phyloP scores from a whole-genome alignment of 2,888 invertebrate species.

The Gymnoscelis rufifasciata region DNA sequence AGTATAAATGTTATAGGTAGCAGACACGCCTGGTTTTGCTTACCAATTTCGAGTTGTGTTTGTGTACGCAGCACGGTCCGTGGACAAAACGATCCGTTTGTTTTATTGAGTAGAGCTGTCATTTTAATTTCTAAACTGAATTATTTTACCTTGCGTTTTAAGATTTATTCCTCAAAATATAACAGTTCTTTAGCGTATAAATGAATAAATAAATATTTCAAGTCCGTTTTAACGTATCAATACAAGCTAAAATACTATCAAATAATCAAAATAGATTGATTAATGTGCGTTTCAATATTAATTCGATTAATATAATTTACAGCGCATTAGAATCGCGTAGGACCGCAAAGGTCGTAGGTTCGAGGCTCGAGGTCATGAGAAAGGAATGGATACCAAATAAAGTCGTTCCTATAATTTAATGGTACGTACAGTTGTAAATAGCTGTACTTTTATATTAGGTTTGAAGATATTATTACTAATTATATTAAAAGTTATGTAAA shows the following conservation, averaged over 20 bases:
- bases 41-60: too few relatives aligned
- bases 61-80: too few relatives aligned
- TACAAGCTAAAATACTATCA: slow-evolving; percentile 1
- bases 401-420: background rate
- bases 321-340: slow-evolving; percentile 14
- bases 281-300: slow-evolving; percentile 15
- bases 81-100: too few relatives aligned
- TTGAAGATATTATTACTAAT: background rate
- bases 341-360: slow-evolving; percentile 20
- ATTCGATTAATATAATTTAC: slow-evolving; percentile 21
- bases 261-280: slow-evolving; percentile 10
- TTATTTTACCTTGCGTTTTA: too few relatives aligned
- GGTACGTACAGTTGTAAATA: background rate
- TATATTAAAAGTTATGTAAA: too few relatives aligned
- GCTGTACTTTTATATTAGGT: background rate
- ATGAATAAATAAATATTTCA: too few relatives aligned
- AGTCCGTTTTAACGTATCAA: background rate
- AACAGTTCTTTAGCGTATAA: too few relatives aligned
- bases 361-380: slow-evolving; percentile 20
- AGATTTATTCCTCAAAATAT: too few relatives aligned
- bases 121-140: too few relatives aligned
- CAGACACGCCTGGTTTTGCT: too few relatives aligned
- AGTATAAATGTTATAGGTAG: too few relatives aligned
- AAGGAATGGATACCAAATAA: slow-evolving; percentile 11
- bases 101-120: too few relatives aligned